Percentiles rank a stretch among this genome's conserved stretches.
Conservation (phyloP, 2,113 vertebrate species). For the Trematomus loennbergii region DNA sequence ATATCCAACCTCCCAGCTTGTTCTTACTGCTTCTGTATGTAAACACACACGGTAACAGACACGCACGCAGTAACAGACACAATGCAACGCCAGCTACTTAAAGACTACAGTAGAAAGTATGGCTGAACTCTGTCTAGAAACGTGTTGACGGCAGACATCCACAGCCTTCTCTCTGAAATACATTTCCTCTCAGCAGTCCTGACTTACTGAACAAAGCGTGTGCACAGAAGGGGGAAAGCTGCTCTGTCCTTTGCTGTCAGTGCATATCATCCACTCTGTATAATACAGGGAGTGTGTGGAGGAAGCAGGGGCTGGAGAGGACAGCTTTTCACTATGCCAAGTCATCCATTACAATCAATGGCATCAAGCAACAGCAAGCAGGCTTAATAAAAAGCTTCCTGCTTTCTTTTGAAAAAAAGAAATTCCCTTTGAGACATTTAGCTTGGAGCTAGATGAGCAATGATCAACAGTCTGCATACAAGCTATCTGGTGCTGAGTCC, state of each 20-base stretch:
- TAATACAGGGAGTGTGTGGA: conserved; percentile 30
- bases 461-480: neutral
- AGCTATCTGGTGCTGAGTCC: neutral
- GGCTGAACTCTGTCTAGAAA: neutral
- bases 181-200: conserved; percentile 21
- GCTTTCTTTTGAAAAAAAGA: conserved; percentile 22
- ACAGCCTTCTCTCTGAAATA: neutral
- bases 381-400: conserved; percentile 60
- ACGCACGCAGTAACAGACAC: conserved; percentile 2
- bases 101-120: neutral
- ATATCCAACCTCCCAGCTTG: conserved; percentile 28
- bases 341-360: conserved; percentile 61
- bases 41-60: conserved; percentile 16
- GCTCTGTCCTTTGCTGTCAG: conserved; percentile 42
- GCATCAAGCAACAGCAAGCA: conserved; percentile 24
- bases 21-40: conserved; percentile 25
- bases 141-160: neutral
- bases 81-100: neutral
- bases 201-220: conserved; percentile 33
- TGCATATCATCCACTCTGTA: conserved; percentile 39
- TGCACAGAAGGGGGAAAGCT: conserved; percentile 13
- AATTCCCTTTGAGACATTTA: conserved; percentile 30
- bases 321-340: conserved; percentile 55
- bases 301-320: conserved; percentile 21
- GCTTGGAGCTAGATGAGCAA: neutral